A percentile compares a stretch with the other conserved stretches of the same genome.
These are phyloP conservation scores for Tenthredo amoena DNA, from an alignment of 2,888 invertebrate species.

Conservation along the genomic window DNA sequence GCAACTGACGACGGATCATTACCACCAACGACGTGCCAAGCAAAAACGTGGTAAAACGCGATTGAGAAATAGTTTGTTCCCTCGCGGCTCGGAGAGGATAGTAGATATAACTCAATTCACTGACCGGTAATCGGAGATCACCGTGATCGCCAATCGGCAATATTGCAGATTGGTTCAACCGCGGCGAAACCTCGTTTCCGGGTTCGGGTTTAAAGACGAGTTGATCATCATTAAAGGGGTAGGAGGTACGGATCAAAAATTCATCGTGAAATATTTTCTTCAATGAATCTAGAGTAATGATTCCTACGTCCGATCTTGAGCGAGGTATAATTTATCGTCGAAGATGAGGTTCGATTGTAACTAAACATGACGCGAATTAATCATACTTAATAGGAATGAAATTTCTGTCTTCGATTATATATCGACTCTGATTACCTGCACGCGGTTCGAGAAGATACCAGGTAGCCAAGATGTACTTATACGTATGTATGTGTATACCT, in stretches of 20 bases:
- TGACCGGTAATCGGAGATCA: constrained; percentile 31
- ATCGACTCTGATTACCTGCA: constrained; percentile 27
- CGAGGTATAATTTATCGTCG: constrained; percentile 18
- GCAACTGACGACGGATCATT: constrained; percentile 45
- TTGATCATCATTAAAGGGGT: neutral
- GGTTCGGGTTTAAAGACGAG: neutral
- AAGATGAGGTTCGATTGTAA: neutral
- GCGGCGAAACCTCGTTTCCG: constrained; percentile 15
- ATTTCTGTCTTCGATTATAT: constrained; percentile 45
- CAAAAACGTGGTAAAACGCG: constrained; percentile 30
- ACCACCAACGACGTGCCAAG: constrained; percentile 48
- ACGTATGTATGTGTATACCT: neutral
- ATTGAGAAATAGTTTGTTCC: constrained; percentile 12
- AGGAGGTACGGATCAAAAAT: neutral
- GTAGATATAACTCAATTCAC: constrained; percentile 30
- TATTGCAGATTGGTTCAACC: constrained; percentile 9
- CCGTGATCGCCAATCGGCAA: constrained; percentile 10
- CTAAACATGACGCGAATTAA: constrained; percentile 40
- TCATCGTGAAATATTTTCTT: neutral
- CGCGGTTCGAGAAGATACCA: neutral
- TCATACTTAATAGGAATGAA: constrained; percentile 40
- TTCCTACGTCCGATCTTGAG: neutral
- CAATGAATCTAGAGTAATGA: neutral
- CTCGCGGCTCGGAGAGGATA: neutral
- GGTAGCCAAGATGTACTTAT: neutral